A percentile compares a stretch with the other conserved stretches of the same genome.
Conservation (phyloP, 2,113 vertebrate species). For the Indicator indicator region DNA sequence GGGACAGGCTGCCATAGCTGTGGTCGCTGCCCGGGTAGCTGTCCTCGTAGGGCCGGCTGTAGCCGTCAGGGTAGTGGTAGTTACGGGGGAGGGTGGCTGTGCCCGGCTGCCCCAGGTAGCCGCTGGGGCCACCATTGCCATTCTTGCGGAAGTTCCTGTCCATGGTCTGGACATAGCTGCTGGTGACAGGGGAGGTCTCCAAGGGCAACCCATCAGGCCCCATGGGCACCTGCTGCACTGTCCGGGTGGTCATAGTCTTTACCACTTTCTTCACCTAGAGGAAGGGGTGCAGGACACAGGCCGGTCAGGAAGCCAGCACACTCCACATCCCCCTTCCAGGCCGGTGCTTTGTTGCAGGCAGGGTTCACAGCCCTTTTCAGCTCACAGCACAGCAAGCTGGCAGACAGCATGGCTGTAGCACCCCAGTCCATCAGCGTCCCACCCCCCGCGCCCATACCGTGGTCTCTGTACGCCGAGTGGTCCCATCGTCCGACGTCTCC, state of each 20-base stretch:
- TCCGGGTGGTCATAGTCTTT: constrained; percentile 90
- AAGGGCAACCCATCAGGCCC: constrained; percentile 76
- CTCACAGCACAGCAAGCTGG: neutral
- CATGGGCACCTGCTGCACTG: constrained; percentile 81
- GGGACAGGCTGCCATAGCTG: constrained; percentile 86
- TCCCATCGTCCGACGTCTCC: constrained; percentile 89
- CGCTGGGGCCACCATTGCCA: constrained; percentile 64
- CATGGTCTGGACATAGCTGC: constrained; percentile 82
- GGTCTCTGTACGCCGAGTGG: constrained; percentile 90
- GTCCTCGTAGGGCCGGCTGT: constrained; percentile 85
- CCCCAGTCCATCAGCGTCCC: neutral
- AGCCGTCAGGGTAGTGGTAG: constrained; percentile 88
- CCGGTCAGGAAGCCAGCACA: neutral
- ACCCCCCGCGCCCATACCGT: constrained; percentile 71
- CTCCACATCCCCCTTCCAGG: neutral
- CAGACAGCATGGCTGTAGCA: accelerated
- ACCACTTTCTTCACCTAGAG: constrained; percentile 92
- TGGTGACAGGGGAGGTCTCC: constrained; percentile 76
- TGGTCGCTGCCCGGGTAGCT: constrained; percentile 80
- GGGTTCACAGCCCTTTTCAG: neutral
- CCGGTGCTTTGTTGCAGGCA: neutral
- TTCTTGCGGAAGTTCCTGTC: constrained; percentile 89
- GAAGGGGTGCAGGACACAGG: neutral
- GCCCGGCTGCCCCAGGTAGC: constrained; percentile 83
- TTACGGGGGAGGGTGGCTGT: constrained; percentile 91